Conservation (phyloP, 2,113 vertebrate genomes). For the Montifringilla adamsi region DNA sequence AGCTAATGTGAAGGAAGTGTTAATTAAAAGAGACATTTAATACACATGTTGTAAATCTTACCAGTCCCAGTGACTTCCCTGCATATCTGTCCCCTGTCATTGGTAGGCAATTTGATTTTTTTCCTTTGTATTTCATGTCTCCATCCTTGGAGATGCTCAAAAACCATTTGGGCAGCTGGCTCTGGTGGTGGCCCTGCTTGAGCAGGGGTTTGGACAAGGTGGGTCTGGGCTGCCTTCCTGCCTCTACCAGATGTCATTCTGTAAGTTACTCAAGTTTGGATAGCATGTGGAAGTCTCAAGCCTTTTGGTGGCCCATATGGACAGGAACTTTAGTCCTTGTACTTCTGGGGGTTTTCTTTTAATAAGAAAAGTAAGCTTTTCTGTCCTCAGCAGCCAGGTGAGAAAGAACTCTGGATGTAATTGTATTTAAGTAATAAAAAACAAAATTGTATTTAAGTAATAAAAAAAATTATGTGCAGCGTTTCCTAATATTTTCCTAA, state of each 20-base stretch:
- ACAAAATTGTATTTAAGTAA: background rate
- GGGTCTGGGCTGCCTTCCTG: background rate
- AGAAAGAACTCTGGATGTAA: background rate
- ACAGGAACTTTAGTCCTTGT: background rate
- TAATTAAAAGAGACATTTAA: background rate
- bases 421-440: background rate
- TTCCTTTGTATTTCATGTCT: fast-evolving
- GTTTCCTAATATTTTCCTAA: background rate
- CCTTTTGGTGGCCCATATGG: background rate
- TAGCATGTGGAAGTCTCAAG: fast-evolving
- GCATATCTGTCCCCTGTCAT: background rate
- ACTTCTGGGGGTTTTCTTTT: background rate
- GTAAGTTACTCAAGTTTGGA: background rate
- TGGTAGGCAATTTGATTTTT: background rate
- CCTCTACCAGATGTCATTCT: background rate
- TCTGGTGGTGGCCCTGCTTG: background rate
- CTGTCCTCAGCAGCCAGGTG: background rate
- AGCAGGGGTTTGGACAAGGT: background rate
- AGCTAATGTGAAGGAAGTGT: background rate
- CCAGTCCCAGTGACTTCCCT: background rate
- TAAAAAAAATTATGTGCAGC: fast-evolving
- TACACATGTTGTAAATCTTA: background rate
- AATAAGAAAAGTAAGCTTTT: background rate
- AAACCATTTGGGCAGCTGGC: background rate
- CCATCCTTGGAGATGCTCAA: background rate